Evolutionary conservation across 2,888 invertebrate genomes (phyloP).

Genomic region (Endotricha flammealis): DNA sequence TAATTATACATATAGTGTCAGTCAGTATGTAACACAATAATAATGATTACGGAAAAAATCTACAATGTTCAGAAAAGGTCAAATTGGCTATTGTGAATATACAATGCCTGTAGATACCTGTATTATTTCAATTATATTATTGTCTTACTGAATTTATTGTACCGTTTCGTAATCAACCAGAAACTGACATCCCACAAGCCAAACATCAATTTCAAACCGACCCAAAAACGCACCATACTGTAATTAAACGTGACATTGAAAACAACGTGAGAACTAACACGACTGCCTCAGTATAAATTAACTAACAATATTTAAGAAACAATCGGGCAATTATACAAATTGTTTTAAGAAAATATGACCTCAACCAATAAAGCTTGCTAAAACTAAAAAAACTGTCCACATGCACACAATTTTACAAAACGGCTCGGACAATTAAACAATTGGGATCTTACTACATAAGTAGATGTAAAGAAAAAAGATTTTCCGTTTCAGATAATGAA

Average conservation of each 20-base stretch:
- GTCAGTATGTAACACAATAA: no score
- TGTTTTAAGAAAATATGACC: constrained; percentile 26
- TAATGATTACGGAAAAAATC: no score
- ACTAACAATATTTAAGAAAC: constrained; percentile 40
- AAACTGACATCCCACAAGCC: constrained; percentile 11
- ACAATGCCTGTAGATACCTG: no score
- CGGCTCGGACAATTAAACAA: constrained; percentile 70
- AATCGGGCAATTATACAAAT: constrained; percentile 50
- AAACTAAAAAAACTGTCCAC: constrained; percentile 39
- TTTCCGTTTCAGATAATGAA: constrained; percentile 77
- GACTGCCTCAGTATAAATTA: constrained; percentile 29
- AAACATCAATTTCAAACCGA: constrained; percentile 34
- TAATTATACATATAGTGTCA: no score
- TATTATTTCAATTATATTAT: no score
- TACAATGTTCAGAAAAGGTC: no score
- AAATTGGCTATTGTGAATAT: no score
- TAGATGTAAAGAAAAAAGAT: constrained; percentile 70
- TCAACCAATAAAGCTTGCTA: constrained; percentile 26
- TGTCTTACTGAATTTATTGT: constrained; percentile 4
- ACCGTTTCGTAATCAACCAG: constrained; percentile 14
- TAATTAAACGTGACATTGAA: constrained; percentile 57
- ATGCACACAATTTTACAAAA: constrained; percentile 47
- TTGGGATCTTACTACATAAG: constrained; percentile 63
- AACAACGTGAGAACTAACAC: constrained; percentile 29
- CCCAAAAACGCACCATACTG: constrained; percentile 38